Base-by-base conservation (phyloP, 2,888 invertebrate species). In the Cataglyphis livida region DNA sequence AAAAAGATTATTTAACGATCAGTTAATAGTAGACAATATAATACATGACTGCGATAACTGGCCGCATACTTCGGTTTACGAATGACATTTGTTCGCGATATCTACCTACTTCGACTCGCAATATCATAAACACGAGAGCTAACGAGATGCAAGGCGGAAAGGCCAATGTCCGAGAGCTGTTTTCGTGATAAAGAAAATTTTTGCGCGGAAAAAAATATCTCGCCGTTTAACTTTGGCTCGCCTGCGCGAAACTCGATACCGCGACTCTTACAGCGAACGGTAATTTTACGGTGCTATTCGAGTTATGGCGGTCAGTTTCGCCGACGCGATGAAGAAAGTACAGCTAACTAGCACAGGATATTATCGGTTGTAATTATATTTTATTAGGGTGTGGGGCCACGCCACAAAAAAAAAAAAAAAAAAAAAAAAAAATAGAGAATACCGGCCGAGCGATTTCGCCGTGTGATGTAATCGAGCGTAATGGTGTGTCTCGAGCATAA, bases 381-480 rank as follows among this genome's bases (percentile, higher is more conserved):
- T 81, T 25, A 44, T 66, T 81, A 18, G 48, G 15, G 48, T n/a
- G 48, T 7, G 48, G n/a, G 6, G 0, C 18, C 48, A 18, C 18
- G n/a, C 7, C 0, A n/a, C 12, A 15, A 4, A 41, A 38, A 38
- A 38, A 9, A 38, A 38, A 38, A 44, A 21, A 70, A 21, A 21
- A 28, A 28, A 28, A 28, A 28, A 28, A 28, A 28, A 71, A 71
- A 79, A 79, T 74, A n/a, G 48, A 59, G 74, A 86, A 57, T 35
- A 74, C 68, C 73, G 62, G 68, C 81, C 82, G 54, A 75, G 64
- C 18, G 82, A 87, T 86, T 81, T 86, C 83, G 83, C 83, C 65
- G 82, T 25, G 59, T 88, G 88, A 87, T 85, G 81, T 90, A 90
- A 90, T 89, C 86, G 89, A 64, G 85, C 89, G 88, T 89, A 91